A percentile compares a stretch with the other conserved stretches of the same genome.
Evolutionary conservation across 2,888 invertebrate genomes (phyloP).

Genomic region (Lochmaea capreae): DNA sequence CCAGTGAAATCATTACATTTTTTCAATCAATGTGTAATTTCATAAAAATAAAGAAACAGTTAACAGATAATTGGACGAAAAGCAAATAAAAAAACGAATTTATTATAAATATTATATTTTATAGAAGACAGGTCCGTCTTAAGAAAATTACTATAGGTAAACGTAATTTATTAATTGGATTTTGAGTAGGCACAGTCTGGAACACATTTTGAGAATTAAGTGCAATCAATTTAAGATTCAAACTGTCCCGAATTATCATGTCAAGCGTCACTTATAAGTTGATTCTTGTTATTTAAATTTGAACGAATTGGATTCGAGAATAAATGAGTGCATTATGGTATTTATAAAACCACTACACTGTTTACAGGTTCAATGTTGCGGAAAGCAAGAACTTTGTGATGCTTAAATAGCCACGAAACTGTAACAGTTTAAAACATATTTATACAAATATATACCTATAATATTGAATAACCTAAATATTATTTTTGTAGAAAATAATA

Average conservation of each 20-base stretch:
- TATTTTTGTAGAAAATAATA: too few relatives aligned
- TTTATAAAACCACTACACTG: background rate
- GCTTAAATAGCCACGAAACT: background rate
- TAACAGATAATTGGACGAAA: slow-evolving; percentile 1
- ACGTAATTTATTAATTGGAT: too few relatives aligned
- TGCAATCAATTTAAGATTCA: too few relatives aligned
- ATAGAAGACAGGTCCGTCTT: background rate
- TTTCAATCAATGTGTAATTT: slow-evolving; percentile 1
- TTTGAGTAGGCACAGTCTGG: too few relatives aligned
- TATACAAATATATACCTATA: too few relatives aligned
- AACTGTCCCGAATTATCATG: too few relatives aligned
- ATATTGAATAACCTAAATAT: too few relatives aligned
- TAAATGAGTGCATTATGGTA: background rate
- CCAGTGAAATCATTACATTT: slow-evolving; percentile 16
- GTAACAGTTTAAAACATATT: background rate
- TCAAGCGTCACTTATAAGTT: background rate
- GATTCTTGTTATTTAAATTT: background rate
- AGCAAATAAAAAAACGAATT: background rate
- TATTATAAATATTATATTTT: background rate
- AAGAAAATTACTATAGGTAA: background rate
- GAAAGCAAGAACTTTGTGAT: background rate
- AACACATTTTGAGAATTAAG: too few relatives aligned
- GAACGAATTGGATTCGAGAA: background rate
- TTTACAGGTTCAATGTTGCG: background rate
- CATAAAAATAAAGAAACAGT: slow-evolving; percentile 2